These are phyloP conservation scores for Andrena haemorrhoa DNA, from an alignment of 2,888 invertebrate genomes.

Conservation along the genomic window DNA sequence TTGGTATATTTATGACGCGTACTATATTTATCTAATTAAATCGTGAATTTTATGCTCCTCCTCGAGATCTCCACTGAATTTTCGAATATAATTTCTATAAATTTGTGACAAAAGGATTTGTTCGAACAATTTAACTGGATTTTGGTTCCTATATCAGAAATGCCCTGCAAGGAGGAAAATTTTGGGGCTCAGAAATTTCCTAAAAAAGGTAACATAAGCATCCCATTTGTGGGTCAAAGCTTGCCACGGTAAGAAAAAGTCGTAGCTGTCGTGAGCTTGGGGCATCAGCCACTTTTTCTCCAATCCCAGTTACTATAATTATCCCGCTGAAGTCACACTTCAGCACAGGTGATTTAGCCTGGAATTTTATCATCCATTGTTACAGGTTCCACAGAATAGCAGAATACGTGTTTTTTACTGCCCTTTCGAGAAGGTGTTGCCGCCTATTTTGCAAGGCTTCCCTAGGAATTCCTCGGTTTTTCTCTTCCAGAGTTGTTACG, in stretches of 20 bases:
- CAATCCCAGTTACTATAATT: conserved; percentile 33
- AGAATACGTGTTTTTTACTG: neutral
- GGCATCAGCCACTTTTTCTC: conserved; percentile 22
- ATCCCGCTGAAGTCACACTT: conserved; percentile 41
- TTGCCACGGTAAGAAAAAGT: neutral
- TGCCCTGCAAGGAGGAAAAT: no score
- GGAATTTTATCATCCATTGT: conserved; percentile 41
- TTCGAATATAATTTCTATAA: neutral
- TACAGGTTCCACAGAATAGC: neutral
- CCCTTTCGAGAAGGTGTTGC: conserved; percentile 7
- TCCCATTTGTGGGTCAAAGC: neutral
- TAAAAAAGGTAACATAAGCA: no score
- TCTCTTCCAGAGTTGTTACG: conserved; percentile 34
- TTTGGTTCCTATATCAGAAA: no score
- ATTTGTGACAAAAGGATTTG: no score
- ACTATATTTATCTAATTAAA: neutral
- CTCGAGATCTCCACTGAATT: neutral
- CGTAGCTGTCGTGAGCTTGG: neutral
- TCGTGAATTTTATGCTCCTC: neutral
- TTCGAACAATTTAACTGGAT: no score
- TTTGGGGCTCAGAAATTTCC: no score
- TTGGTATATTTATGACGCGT: no score
- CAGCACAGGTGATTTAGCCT: conserved; percentile 36
- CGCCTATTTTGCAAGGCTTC: conserved; percentile 40
- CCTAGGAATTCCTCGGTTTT: conserved; percentile 43